Base-by-base conservation (phyloP, 1,140 invertebrate genomes). In the Ips typographus region DNA sequence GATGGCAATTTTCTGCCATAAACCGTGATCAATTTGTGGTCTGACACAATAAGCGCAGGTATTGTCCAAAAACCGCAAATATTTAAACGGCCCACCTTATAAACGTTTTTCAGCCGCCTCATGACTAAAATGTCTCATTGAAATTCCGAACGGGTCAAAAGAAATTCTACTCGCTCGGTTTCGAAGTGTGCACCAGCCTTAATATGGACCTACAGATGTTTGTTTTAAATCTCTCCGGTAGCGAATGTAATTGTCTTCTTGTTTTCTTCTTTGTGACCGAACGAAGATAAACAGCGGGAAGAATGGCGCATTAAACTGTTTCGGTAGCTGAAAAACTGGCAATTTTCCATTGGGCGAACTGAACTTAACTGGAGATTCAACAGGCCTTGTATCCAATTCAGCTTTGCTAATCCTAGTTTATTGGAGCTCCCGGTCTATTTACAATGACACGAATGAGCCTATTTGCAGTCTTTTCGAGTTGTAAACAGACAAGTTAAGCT, bases 181-280 rank as follows among this genome's bases (percentile, higher is more conserved):
- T 65, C 52, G 53, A 65, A 65, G 63, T 65, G 63, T 65, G 63
- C 63, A 65, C 63, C 5, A 6, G 39, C 2, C 60, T 64, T 64
- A 64, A 64, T 64, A 64, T 64, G 62, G 62, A 8, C 62, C 52
- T 64, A 64, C 62, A 64, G 62, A 64, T 64, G 62, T 64, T 64
- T 53, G 40, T 64, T 64, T 64, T 64, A 64, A 64, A 64, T 64
- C 62, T 64, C 62, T 64, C 40, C 62, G 51, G 49, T 55, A 64
- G 62, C 62, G 40, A 22, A 64, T 52, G 44, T 41, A 44, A 64
- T 53, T 64, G 62, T 64, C 39, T 55, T 61, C 59, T 22, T 49
- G 42, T 61, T 64, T 64, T 55, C 39, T 64, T 55, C 51, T 41
- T 64, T 51, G 62, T 64, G 62, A 53, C 59, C 8, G 38, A 47